These are phyloP conservation scores for Diaprepes abbreviatus DNA, from an alignment of 2,888 invertebrate species.

Conservation along the genomic window DNA sequence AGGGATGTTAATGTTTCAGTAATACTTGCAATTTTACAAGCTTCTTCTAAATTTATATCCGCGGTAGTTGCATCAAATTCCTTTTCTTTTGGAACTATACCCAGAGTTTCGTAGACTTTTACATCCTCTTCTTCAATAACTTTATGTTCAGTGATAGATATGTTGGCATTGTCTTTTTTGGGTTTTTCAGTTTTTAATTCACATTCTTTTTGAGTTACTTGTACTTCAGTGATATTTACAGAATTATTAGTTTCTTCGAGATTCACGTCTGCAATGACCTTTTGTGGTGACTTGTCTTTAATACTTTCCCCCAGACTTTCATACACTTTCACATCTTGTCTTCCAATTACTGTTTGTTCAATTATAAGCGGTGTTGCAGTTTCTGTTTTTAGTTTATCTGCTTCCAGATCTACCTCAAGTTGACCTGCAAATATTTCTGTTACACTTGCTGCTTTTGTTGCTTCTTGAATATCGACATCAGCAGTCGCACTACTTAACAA, in stretches of 20 bases:
- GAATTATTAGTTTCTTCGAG: constrained; percentile 30
- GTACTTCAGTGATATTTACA: constrained; percentile 23
- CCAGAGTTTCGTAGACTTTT: constrained; percentile 36
- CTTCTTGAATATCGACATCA: constrained; percentile 59
- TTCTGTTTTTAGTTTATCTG: constrained; percentile 46
- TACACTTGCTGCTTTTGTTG: constrained; percentile 58
- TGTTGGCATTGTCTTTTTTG: constrained; percentile 20
- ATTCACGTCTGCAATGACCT: constrained; percentile 26
- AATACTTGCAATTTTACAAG: constrained; percentile 58
- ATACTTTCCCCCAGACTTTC: constrained; percentile 59
- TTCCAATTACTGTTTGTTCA: constrained; percentile 47
- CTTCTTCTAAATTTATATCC: constrained; percentile 60
- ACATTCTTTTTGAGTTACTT: constrained; percentile 24
- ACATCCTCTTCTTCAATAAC: constrained; percentile 32
- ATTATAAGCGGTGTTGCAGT: constrained; percentile 45
- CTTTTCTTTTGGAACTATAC: constrained; percentile 3
- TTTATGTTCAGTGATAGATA: constrained; percentile 25
- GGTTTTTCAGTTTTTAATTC: constrained; percentile 33
- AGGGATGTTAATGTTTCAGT: constrained; percentile 64
- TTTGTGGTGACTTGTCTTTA: constrained; percentile 45
- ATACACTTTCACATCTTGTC: constrained; percentile 45
- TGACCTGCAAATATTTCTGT: constrained; percentile 63
- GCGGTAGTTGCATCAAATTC: constrained; percentile 34
- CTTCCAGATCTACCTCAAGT: constrained; percentile 60
- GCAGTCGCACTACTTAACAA: constrained; percentile 47